Base-by-base conservation (phyloP, 2,888 invertebrate species). In the Ctena decussata region DNA sequence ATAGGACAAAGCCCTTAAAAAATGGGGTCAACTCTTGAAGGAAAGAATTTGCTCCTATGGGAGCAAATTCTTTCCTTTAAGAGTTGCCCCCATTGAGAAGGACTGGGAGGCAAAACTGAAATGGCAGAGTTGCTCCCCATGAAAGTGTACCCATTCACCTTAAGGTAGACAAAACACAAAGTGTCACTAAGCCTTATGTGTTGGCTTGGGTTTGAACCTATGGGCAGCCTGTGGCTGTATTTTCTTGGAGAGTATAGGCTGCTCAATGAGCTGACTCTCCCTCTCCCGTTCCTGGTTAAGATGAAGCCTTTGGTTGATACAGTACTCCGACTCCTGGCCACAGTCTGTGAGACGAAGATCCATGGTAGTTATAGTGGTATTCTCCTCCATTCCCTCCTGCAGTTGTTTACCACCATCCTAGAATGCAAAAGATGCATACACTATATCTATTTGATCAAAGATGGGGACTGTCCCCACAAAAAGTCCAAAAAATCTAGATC, bases 371-470 rank as follows among this genome's bases (percentile, higher is more conserved):
- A 96, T 93, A 24, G 94, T 94, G 0, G 91, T 91, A 89, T 96
- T 96, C 78, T 95, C 94, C 77, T 95, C 95, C 95, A 96, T 95
- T 0, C 95, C 95, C 83, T 96, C 96, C 84, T 95, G 95, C n/a
- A 96, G 86, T 85, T 94, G 95, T 86, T 95, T 96, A 6, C 96
- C 96, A 44, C 96, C 96, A 89, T 96, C 96, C 95, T 96, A 84
- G 6, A 65, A 65, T 8, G 27, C 21, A 21, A 3, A 49, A 41
- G 41, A 41, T 41, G 15, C n/a, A n/a, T n/a, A n/a, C n/a, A n/a
- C n/a, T n/a, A n/a, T n/a, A n/a, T n/a, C n/a, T n/a, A n/a, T n/a
- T n/a, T n/a, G n/a, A n/a, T n/a, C n/a, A n/a, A n/a, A n/a, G n/a
- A n/a, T n/a, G n/a, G n/a, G n/a, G n/a, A n/a, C n/a, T n/a, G n/a